A percentile compares a stretch with the other conserved stretches of the same genome.
phyloP scores from a whole-genome alignment of 2,797 vertebrate species.

The Microctenopoma stevenorrisi region DNA sequence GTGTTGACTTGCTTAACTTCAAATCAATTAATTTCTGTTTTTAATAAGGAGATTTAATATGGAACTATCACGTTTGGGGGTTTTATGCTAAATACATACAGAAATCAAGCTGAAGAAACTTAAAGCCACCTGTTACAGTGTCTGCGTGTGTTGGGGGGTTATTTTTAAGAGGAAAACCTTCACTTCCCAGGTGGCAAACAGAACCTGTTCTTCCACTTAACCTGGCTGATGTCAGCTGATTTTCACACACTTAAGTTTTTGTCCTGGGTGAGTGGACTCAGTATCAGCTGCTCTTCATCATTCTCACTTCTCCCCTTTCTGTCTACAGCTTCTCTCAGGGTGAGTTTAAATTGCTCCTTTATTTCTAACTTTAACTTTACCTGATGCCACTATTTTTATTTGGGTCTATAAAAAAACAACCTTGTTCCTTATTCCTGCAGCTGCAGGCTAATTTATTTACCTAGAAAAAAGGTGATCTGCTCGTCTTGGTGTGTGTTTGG shows the following conservation, averaged over 20 bases:
- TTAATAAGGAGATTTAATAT: too few species aligned
- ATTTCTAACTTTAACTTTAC: conserved; percentile 9
- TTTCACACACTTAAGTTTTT: conserved; percentile 27
- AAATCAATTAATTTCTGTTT: too few species aligned
- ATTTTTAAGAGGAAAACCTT: background rate
- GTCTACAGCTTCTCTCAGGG: conserved; percentile 26
- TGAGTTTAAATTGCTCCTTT: conserved; percentile 43
- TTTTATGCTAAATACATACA: background rate
- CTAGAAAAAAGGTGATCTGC: background rate
- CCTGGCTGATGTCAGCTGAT: conserved; percentile 61
- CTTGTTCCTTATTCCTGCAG: too few species aligned
- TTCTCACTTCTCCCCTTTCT: background rate
- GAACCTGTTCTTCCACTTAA: conserved; percentile 73
- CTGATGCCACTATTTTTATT: background rate
- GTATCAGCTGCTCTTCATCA: conserved; percentile 35
- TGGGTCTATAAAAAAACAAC: too few species aligned
- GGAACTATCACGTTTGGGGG: too few species aligned
- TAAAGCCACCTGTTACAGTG: conserved; percentile 2
- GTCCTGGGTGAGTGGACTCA: conserved; percentile 23
- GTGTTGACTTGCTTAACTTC: too few species aligned
- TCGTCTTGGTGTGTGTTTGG: conserved; percentile 3
- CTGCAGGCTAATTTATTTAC: background rate
- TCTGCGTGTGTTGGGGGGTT: background rate
- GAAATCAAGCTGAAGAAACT: background rate
- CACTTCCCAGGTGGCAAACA: background rate